These are phyloP conservation scores for Pogonophryne albipinna DNA, from an alignment of 2,797 vertebrate species.

Conservation along the genomic window DNA sequence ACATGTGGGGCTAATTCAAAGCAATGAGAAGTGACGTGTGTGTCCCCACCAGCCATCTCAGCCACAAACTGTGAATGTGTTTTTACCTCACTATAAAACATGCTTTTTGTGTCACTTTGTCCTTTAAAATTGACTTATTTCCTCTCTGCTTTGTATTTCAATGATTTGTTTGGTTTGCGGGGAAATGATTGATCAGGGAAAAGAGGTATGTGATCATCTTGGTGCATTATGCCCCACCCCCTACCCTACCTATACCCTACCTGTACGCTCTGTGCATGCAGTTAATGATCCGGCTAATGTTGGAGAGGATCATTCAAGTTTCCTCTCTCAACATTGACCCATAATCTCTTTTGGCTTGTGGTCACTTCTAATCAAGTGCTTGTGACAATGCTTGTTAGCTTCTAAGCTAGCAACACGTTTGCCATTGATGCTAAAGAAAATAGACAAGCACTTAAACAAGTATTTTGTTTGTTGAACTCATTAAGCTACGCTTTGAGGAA, in stretches of 20 bases:
- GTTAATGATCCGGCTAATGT: conserved; percentile 48
- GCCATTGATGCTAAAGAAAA: conserved; percentile 77
- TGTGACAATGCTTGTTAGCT: conserved; percentile 69
- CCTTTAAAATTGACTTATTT: conserved; percentile 86
- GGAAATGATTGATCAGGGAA: conserved; percentile 96
- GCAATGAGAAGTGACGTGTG: neutral
- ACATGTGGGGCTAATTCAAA: neutral
- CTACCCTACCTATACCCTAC: conserved; percentile 67
- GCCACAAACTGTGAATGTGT: conserved; percentile 17
- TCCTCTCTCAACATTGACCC: conserved; percentile 49
- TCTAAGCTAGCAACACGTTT: conserved; percentile 53
- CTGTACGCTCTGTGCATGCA: conserved; percentile 72
- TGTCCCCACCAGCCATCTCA: neutral
- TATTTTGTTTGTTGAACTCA: conserved; percentile 46
- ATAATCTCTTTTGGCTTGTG: conserved; percentile 50
- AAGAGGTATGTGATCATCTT: conserved; percentile 95
- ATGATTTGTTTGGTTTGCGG: conserved; percentile 84
- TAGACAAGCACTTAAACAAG: conserved; percentile 83
- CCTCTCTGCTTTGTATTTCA: conserved; percentile 94
- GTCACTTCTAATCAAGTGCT: conserved; percentile 81
- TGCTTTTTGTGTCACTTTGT: conserved; percentile 2
- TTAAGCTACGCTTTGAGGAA: conserved; percentile 74
- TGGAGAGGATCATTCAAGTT: conserved; percentile 58
- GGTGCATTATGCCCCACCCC: conserved; percentile 83
- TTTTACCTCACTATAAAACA: conserved; percentile 15